Base-by-base conservation (phyloP, 2,113 vertebrate genomes). In the Osmerus eperlanus region DNA sequence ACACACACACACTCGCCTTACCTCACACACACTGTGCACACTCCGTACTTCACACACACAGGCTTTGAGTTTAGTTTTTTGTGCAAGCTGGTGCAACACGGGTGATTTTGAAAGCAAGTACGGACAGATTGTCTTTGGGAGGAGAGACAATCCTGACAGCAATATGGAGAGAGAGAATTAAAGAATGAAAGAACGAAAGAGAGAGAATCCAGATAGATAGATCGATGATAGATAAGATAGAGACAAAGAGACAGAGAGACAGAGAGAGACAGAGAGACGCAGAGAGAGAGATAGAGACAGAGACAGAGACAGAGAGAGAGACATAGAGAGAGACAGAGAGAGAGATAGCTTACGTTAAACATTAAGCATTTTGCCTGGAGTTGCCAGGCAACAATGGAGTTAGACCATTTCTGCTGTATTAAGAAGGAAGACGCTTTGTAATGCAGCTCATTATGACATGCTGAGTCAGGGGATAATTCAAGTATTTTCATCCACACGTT, bases 301-400 rank as follows among this genome's bases (percentile, higher is more conserved):
- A 32, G 32, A 32, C 3, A 5, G 1, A 8, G 36, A 41, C 0
- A 8, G 1, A 41, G 8, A 41, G 36, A 41, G 36, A 9, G 36
- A 41, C 8, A 1, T 0, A 41, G 3, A 41, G 1, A 41, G 7
- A 66, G 64, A 70, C 74, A 52, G 65, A 67, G 41, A n/a, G 4
- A 59, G 56, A 51, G 47, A 32, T 36, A n/a, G 75, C 81, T 73
- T 75, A 60, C 79, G 75, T 80, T 80, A 74, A 79, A 75, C 65
- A 81, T 84, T 81, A 79, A 41, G 21, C 67, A 71, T 79, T 75
- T 83, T 77, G 73, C 73, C 77, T 76, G 73, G 80, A 83, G 78
- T 67, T 19, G 18, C 66, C 71, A 47, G 56, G 69, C 67, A 68
- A 71, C 72, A 54, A 61, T 19, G 36, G 53, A 81, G 68, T 63